Base-by-base conservation (phyloP, 2,113 vertebrate species). In the Melanerpes formicivorus region DNA sequence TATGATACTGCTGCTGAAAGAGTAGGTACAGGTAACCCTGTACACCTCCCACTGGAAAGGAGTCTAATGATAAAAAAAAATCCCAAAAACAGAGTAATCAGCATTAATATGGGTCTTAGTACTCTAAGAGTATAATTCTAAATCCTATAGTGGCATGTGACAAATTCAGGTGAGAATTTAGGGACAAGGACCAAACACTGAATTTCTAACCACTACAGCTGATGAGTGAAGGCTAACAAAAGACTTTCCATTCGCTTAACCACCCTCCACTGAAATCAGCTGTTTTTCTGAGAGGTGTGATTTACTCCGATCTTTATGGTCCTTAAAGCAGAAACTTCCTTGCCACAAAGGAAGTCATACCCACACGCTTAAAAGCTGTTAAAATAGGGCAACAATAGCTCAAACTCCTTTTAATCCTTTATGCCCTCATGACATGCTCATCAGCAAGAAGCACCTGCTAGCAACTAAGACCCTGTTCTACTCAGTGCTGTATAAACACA, bases 351-450 rank as follows among this genome's bases (percentile, higher is more conserved):
- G 52, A 88, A 90, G 65, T 34, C 76, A 90, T 83, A 87, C 42
- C 73, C 56, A 86, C 48, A 75, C 66, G 70, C 63, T 95, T 87
- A 91, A 91, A 93, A 91, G 77, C 86, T 80, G 87, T 65, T 86
- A 50, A 91, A 78, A 58, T 59, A 78, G 16, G 50, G 67, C 30
- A 83, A 95, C 64, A 93, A 95, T 54, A 92, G 88, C n/a, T 84
- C 65, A 60, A 80, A 86, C 50, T 62, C 87, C 81, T 95, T 91
- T 88, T 78, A 90, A 93, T 90, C 79, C 82, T 90, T 83, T 80
- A 77, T 64, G 60, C 56, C 79, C 65, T 93, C 37, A 15, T 54
- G 90, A 94, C 75, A 90, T 0, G 1, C 46, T 89, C 90, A 84
- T 77, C 4, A 4, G 77, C 77, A 88, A 94, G 94, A 56, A 95